Evolutionary conservation across 1,140 invertebrate genomes (phyloP), one percentile per base, ranked within the genome.

Genomic region (Latrodectus geometricus): DNA sequence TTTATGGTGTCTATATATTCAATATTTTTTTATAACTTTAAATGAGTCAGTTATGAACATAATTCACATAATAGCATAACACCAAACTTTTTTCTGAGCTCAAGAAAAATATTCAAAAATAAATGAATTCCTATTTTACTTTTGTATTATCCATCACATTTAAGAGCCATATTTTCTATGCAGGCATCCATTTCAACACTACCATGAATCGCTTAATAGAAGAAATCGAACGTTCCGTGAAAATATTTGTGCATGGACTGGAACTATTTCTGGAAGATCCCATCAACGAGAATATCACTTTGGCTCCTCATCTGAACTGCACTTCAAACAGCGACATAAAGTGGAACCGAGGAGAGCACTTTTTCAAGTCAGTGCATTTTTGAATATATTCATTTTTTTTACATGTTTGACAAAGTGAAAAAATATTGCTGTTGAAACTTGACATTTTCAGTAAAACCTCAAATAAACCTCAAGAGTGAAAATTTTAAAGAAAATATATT

Each of bases 181-280:
- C 91, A 97, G 95, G 96, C 82, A 96, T 97, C 0, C 96, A 98
- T 90, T 98, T 97, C 89, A 96, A 98, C 90, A 97, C 96, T n/a
- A 95, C 95, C 76, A 95, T 94, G 87, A 92, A 93, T 0, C 95
- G 95, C 49, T 91, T 97, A 11, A 94, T 96, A 87, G 95, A 94
- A 88, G 96, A 97, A 90, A 97, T 97, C 66, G 95, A 95, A 5
- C 96, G 96, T 20, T 96, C 96, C 3, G 95, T 98, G 49, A 96
- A 96, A 90, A 96, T 97, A 81, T 97, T 96, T 90, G 96, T 95
- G 17, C 95, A 97, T 89, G 97, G 96, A 0, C 95, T 97, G 4
- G 96, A 97, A 90, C 94, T 95, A 75, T 97, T 96, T 89, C 92
- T 96, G 0, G 95, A 94, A 48, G 95, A 97, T 89, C 92, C 93